Percentiles rank a stretch among this genome's conserved stretches.
Conservation (phyloP, 2,113 vertebrate species). For the Gambusia holbrooki region DNA sequence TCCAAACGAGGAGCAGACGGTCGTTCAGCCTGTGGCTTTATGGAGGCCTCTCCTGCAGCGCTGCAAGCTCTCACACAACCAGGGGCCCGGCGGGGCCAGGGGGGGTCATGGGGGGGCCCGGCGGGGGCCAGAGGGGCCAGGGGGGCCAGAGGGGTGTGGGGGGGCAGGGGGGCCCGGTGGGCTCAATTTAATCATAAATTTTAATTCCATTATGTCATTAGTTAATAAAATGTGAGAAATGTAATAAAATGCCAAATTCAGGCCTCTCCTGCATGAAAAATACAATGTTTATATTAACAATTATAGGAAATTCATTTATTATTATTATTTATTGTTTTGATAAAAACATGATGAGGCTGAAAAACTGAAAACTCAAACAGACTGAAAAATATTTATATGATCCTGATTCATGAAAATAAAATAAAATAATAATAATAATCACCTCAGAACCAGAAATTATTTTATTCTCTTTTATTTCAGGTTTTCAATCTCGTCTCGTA, state of each 20-base stretch:
- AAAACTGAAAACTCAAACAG: too few species aligned
- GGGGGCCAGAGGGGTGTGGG: not conserved
- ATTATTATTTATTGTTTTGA: too few species aligned
- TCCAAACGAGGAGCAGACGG: slow-evolving; percentile 37
- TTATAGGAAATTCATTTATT: too few species aligned
- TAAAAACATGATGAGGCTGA: too few species aligned
- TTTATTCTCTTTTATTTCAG: not conserved
- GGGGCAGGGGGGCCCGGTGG: slow-evolving; percentile 17
- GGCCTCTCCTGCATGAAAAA: too few species aligned
- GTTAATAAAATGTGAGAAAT: not conserved
- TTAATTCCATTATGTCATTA: not conserved
- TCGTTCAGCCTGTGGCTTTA: slow-evolving; percentile 49
- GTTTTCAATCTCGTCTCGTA: not conserved
- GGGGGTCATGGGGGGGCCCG: not conserved
- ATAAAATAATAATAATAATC: not conserved
- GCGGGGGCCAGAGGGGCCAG: slow-evolving; percentile 1
- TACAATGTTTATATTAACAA: too few species aligned
- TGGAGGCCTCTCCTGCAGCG: slow-evolving; percentile 28
- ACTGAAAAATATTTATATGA: too few species aligned
- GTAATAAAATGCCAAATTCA: too few species aligned
- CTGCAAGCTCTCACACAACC: slow-evolving; percentile 26
- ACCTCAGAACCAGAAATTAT: not conserved
- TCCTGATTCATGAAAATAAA: too few species aligned
- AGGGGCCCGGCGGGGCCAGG: slow-evolving; percentile 1
- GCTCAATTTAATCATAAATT: not conserved